These are phyloP conservation scores for Numida meleagris DNA, from an alignment of 2,113 vertebrate species.

Conservation along the genomic window DNA sequence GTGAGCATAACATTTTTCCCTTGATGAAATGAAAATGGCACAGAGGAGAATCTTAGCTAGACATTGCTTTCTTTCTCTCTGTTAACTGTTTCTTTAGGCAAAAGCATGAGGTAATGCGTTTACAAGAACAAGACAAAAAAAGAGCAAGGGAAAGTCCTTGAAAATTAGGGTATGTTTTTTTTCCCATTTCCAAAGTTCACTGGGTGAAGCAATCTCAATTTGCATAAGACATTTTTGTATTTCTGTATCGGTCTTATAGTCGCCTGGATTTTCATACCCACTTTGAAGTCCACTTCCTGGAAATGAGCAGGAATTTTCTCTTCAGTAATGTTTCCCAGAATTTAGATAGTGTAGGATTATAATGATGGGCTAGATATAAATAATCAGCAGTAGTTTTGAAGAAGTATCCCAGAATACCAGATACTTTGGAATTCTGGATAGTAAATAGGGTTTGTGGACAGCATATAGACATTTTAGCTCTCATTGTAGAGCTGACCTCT, in stretches of 20 bases:
- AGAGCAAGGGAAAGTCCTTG: not conserved
- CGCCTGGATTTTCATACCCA: not conserved
- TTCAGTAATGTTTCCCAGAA: not conserved
- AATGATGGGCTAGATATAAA: not conserved
- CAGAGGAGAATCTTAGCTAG: not conserved
- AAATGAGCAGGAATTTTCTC: not conserved
- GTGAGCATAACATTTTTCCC: not conserved
- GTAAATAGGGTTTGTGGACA: not conserved
- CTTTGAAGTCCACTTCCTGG: not conserved
- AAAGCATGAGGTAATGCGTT: not conserved
- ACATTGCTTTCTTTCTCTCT: not conserved
- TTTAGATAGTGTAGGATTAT: not conserved
- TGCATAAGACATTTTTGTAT: not conserved
- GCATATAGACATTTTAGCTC: not conserved
- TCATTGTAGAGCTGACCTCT: not conserved
- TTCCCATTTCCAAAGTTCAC: not conserved
- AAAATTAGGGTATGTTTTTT: not conserved
- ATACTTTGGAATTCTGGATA: not conserved
- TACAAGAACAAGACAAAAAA: not conserved
- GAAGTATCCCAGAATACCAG: not conserved
- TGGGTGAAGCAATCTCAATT: not conserved
- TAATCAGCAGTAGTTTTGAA: not conserved
- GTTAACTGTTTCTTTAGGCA: not conserved
- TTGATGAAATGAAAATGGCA: not conserved
- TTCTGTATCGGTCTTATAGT: not conserved